phyloP scores from a whole-genome alignment of 1,140 invertebrate species.

The Lepidurus arcticus region DNA sequence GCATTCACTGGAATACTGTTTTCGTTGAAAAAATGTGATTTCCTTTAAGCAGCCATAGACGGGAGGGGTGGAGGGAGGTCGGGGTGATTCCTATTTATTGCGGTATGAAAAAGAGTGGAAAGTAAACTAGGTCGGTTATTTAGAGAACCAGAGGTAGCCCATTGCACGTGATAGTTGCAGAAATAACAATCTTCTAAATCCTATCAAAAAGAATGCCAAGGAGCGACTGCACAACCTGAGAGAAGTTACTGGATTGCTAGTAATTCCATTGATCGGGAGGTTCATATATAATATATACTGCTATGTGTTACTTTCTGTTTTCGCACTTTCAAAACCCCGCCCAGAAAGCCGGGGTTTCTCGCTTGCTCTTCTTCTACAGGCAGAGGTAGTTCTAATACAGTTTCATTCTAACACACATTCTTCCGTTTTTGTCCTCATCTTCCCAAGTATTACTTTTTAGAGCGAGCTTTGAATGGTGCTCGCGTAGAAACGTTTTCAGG shows the following conservation, averaged over 20 bases:
- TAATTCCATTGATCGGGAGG: background rate
- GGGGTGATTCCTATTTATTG: background rate
- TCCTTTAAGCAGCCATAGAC: background rate
- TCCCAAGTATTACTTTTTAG: background rate
- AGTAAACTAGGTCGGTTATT: background rate
- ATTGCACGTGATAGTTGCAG: slow-evolving; percentile 11
- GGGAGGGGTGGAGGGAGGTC: background rate
- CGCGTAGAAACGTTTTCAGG: background rate
- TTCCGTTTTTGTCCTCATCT: background rate
- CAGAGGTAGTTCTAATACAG: slow-evolving; percentile 21
- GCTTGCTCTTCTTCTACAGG: background rate
- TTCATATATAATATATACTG: background rate
- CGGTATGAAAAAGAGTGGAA: background rate
- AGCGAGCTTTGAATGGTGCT: background rate
- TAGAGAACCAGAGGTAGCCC: background rate
- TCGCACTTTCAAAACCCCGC: background rate
- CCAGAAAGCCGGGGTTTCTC: too few relatives aligned
- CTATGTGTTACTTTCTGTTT: background rate
- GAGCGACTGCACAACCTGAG: slow-evolving; percentile 20
- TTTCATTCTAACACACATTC: background rate
- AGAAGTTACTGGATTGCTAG: slow-evolving; percentile 21
- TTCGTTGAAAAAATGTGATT: background rate
- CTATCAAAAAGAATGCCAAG: background rate
- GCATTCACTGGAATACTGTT: background rate
- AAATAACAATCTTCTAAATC: slow-evolving; percentile 6